These are phyloP conservation scores for Embiotoca jacksoni DNA, from an alignment of 2,113 vertebrate species.

Conservation along the genomic window DNA sequence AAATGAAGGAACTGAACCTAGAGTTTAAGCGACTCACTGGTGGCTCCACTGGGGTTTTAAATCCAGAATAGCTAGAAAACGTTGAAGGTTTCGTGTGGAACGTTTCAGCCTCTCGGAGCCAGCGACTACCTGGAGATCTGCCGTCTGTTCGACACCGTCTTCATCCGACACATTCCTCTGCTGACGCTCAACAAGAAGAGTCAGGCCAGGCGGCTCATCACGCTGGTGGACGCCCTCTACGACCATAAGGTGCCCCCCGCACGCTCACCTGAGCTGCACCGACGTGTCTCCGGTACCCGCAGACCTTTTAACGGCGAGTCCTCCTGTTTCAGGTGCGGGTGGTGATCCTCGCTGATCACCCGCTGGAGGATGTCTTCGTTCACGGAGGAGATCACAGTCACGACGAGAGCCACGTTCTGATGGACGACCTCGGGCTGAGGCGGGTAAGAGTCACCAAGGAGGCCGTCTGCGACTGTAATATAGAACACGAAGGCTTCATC, in stretches of 20 bases:
- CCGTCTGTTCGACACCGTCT: conserved; percentile 91
- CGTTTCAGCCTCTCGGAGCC: conserved; percentile 93
- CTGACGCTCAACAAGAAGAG: conserved; percentile 92
- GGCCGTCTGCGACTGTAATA: neutral
- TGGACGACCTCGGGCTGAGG: conserved; percentile 95
- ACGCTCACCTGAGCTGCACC: neutral
- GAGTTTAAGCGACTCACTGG: no score
- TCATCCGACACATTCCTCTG: conserved; percentile 92
- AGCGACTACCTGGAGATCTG: conserved; percentile 97
- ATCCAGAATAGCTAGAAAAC: no score
- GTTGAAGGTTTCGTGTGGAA: conserved; percentile 4
- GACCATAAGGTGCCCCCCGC: conserved; percentile 90
- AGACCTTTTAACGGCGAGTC: neutral
- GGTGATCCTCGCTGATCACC: conserved; percentile 88
- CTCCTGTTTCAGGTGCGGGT: conserved; percentile 88
- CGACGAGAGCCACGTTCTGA: conserved; percentile 88
- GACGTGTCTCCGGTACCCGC: no score
- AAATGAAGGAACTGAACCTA: no score
- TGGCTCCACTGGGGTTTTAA: no score
- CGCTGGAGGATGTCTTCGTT: conserved; percentile 90
- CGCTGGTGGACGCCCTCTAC: conserved; percentile 94
- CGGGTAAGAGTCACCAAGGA: conserved; percentile 81
- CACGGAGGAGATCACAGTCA: conserved; percentile 82
- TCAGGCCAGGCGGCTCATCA: conserved; percentile 94
- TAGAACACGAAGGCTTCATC: no score